These are phyloP conservation scores for Catharus fuscescens DNA, from an alignment of 2,113 vertebrate species.

Conservation along the genomic window DNA sequence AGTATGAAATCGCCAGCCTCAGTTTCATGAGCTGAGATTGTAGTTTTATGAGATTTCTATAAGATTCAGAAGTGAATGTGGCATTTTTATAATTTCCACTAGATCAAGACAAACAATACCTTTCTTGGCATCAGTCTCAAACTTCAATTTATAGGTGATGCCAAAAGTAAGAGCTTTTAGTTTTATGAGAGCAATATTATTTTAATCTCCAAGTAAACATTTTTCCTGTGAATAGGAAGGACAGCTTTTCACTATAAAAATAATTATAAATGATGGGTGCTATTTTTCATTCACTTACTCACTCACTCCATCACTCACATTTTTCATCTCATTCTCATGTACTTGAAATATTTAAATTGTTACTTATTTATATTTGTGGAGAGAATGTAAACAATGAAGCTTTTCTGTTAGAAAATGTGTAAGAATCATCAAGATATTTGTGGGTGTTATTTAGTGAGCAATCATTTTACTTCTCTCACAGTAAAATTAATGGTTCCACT, in stretches of 20 bases:
- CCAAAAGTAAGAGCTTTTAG: neutral
- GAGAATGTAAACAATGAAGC: neutral
- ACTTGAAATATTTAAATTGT: neutral
- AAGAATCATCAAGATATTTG: neutral
- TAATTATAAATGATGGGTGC: neutral
- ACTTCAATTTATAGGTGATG: neutral
- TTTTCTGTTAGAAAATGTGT: neutral
- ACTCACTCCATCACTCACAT: neutral
- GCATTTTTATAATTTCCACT: neutral
- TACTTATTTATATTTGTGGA: neutral
- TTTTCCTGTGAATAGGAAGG: neutral
- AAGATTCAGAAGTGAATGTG: neutral
- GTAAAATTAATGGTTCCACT: constrained; percentile 30
- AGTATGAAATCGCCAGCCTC: neutral
- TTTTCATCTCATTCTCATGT: neutral
- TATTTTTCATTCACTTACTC: neutral
- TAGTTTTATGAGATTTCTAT: neutral
- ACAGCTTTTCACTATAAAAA: constrained; percentile 8
- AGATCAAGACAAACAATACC: neutral
- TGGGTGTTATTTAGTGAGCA: neutral
- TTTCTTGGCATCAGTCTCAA: neutral
- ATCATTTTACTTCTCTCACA: neutral
- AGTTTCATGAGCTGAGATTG: neutral
- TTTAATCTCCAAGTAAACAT: neutral
- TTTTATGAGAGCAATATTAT: neutral